Conservation (phyloP, 2,888 invertebrate genomes). For the Noctua janthe region DNA sequence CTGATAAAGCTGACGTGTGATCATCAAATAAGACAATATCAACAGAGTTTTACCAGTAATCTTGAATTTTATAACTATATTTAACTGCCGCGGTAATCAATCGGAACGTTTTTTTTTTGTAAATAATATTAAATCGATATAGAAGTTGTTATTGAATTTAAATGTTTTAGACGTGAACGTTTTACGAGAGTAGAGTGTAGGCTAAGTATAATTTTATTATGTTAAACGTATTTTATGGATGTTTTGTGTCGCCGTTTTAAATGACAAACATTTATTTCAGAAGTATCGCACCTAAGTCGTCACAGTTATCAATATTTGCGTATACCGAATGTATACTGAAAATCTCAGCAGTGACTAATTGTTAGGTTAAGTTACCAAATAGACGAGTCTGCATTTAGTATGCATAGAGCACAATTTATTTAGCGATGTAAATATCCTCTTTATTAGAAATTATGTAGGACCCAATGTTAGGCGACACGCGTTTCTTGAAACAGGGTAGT, state of each 20-base stretch:
- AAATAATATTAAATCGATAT: conserved; percentile 81
- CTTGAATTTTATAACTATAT: conserved; percentile 78
- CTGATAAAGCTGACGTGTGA: conserved; percentile 81
- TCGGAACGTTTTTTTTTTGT: conserved; percentile 76
- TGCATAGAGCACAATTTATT: conserved; percentile 76
- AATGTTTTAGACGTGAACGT: conserved; percentile 85
- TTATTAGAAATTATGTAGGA: conserved; percentile 67
- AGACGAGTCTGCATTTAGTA: conserved; percentile 86
- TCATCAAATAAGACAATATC: conserved; percentile 83
- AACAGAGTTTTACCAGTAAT: conserved; percentile 78
- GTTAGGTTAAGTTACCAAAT: conserved; percentile 85
- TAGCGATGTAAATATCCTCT: conserved; percentile 66
- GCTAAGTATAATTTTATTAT: conserved; percentile 74
- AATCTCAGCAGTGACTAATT: conserved; percentile 76
- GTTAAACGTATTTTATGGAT: conserved; percentile 77
- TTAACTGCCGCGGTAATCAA: conserved; percentile 68
- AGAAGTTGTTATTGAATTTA: conserved; percentile 86
- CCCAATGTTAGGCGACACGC: conserved; percentile 44
- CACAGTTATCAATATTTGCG: conserved; percentile 53
- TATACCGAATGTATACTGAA: conserved; percentile 67
- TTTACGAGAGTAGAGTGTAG: conserved; percentile 77
- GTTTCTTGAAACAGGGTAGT: conserved; percentile 65
- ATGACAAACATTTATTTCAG: conserved; percentile 67
- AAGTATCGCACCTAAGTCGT: conserved; percentile 45
- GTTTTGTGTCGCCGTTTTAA: conserved; percentile 75